Percentiles rank a stretch among this genome's conserved stretches.
These are phyloP conservation scores for Pipistrellus nathusii DNA, from an alignment of 2,797 vertebrate genomes.

Conservation along the genomic window DNA sequence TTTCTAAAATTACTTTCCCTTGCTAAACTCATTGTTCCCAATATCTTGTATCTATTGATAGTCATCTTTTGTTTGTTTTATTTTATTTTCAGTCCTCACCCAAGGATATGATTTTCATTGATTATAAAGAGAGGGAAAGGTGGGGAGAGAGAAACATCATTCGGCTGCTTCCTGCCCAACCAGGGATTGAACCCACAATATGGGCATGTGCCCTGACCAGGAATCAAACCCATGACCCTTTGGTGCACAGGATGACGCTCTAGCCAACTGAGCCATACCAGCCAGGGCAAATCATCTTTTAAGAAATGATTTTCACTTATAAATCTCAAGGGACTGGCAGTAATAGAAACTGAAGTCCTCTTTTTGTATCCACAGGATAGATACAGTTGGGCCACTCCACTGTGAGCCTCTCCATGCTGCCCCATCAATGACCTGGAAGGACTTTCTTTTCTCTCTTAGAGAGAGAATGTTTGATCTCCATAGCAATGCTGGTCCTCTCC, in stretches of 20 bases:
- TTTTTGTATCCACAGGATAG: constrained; percentile 67
- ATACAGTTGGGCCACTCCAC: constrained; percentile 47
- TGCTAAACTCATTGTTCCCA: constrained; percentile 57
- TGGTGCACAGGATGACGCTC: neutral
- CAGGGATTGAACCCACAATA: neutral
- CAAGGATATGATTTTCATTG: neutral
- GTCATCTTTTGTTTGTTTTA: constrained; percentile 43
- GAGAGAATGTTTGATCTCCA: constrained; percentile 39
- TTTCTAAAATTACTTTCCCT: constrained; percentile 61
- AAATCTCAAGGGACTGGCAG: constrained; percentile 55
- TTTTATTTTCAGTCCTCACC: neutral
- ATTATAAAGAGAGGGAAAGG: neutral
- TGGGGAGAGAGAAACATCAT: neutral
- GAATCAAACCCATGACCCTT: neutral
- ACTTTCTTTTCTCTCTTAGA: constrained; percentile 20
- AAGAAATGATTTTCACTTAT: constrained; percentile 26
- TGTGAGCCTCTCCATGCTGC: constrained; percentile 63
- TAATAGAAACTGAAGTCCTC: constrained; percentile 68
- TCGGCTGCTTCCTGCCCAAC: neutral
- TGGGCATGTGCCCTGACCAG: neutral
- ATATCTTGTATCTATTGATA: neutral
- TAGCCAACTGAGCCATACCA: neutral
- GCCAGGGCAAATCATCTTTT: constrained; percentile 27
- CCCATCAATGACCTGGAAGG: constrained; percentile 51
- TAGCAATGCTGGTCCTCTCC: constrained; percentile 41